Percentiles rank a stretch among this genome's conserved stretches.
Evolutionary conservation across 2,113 vertebrate genomes (phyloP).

Genomic region (Gambusia affinis): DNA sequence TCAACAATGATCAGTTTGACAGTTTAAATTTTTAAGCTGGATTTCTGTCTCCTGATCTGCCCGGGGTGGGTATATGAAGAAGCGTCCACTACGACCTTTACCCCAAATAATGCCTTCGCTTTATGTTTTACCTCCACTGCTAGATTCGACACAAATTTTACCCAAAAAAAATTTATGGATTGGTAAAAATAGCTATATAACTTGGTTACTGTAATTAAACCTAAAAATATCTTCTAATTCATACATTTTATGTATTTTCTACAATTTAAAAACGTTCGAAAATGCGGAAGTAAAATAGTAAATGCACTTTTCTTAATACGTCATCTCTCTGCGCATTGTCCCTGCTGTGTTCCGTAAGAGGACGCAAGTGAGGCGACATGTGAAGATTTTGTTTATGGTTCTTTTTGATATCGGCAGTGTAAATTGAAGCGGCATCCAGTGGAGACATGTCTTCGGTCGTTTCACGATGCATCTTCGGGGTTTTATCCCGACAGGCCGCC

Average conservation of each 20-base stretch:
- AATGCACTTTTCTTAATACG: background rate
- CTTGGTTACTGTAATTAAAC: background rate
- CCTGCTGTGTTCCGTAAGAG: background rate
- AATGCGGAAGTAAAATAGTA: background rate
- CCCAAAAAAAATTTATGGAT: no score
- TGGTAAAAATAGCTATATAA: no score
- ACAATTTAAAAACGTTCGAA: conserved; percentile 37
- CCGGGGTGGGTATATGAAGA: background rate
- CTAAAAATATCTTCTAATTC: background rate
- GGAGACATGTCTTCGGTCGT: conserved; percentile 59
- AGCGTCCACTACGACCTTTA: conserved; percentile 55
- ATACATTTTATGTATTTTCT: background rate
- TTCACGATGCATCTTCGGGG: conserved; percentile 40
- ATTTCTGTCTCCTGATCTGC: background rate
- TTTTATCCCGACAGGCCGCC: conserved; percentile 46
- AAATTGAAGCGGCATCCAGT: background rate
- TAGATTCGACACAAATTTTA: conserved; percentile 53
- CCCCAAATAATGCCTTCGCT: conserved; percentile 35
- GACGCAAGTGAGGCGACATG: background rate
- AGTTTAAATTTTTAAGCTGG: background rate
- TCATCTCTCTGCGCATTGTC: conserved; percentile 54
- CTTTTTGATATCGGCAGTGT: background rate
- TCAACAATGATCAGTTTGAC: conserved; percentile 15
- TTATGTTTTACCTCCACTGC: background rate
- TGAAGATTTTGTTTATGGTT: conserved; percentile 7